phyloP scores from a whole-genome alignment of 2,888 invertebrate genomes.

The Cantharis lateralis region DNA sequence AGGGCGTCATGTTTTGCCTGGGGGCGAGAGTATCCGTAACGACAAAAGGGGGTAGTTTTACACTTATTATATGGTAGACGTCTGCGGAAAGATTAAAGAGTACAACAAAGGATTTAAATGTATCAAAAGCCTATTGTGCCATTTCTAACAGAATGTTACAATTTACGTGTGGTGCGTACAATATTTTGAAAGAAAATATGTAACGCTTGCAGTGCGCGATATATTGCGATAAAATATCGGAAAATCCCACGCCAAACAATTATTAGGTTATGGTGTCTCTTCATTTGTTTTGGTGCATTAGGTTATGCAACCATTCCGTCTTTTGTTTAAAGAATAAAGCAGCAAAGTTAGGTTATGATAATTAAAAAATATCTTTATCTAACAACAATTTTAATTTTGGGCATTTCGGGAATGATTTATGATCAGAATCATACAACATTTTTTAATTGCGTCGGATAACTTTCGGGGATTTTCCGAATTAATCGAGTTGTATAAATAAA shows the following conservation, averaged over 20 bases:
- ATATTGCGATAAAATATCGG: not conserved
- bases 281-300: no score
- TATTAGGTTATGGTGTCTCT: not conserved
- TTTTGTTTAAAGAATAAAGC: no score
- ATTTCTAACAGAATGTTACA: slow-evolving; percentile 12
- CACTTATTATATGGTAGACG: slow-evolving; percentile 38
- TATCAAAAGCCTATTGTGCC: slow-evolving; percentile 35
- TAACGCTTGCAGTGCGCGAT: not conserved
- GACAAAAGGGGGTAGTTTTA: slow-evolving; percentile 39
- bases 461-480: not conserved
- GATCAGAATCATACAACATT: no score
- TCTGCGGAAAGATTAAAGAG: slow-evolving; percentile 37
- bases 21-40: slow-evolving; percentile 38
- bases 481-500: not conserved
- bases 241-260: slow-evolving; percentile 8
- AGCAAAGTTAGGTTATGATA: not conserved
- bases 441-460: no score
- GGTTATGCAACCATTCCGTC: no score
- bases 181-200: slow-evolving; percentile 1
- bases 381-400: no score
- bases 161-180: not conserved
- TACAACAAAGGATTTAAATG: slow-evolving; percentile 37
- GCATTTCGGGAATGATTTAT: no score
- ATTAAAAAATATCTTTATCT: not conserved
- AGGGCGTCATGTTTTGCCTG: slow-evolving; percentile 31